Percentiles rank a stretch among this genome's conserved stretches.
Conservation (phyloP, 2,797 vertebrate species). For the Clarias fuscus region DNA sequence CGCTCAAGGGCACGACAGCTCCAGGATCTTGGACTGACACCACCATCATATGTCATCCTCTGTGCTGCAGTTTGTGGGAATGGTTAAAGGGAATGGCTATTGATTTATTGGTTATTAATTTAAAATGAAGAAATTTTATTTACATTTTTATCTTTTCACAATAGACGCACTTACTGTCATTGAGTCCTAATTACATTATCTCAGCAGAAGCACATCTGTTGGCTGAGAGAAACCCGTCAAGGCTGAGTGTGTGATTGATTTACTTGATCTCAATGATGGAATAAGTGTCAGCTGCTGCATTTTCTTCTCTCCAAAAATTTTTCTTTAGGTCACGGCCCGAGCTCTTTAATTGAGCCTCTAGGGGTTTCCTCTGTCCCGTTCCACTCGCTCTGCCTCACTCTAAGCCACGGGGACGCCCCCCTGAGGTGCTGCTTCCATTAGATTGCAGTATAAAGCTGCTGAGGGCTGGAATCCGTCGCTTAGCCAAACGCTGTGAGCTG, state of each 20-base stretch:
- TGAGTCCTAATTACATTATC: background rate
- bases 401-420: slow-evolving; percentile 43
- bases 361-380: slow-evolving; percentile 58
- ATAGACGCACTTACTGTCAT: background rate
- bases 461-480: slow-evolving; percentile 42
- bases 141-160: background rate
- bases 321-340: slow-evolving; percentile 58
- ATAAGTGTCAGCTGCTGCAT: slow-evolving; percentile 24
- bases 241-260: background rate
- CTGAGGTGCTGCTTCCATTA: slow-evolving; percentile 54
- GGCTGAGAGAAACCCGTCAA: background rate
- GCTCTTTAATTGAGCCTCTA: slow-evolving; percentile 64
- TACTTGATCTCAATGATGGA: slow-evolving; percentile 4
- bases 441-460: slow-evolving; percentile 53
- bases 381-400: slow-evolving; percentile 58
- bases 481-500: slow-evolving; percentile 43
- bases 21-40: background rate
- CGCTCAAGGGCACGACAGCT: background rate
- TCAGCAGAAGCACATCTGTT: background rate
- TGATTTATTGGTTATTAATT: no score
- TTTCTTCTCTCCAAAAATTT: slow-evolving; percentile 39
- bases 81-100: no score
- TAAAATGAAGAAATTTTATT: no score
- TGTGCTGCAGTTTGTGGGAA: background rate
- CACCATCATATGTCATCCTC: background rate